A percentile compares a stretch with the other conserved stretches of the same genome.
phyloP scores from a whole-genome alignment of 1,140 invertebrate genomes.

The Chironomus striatipennis region DNA sequence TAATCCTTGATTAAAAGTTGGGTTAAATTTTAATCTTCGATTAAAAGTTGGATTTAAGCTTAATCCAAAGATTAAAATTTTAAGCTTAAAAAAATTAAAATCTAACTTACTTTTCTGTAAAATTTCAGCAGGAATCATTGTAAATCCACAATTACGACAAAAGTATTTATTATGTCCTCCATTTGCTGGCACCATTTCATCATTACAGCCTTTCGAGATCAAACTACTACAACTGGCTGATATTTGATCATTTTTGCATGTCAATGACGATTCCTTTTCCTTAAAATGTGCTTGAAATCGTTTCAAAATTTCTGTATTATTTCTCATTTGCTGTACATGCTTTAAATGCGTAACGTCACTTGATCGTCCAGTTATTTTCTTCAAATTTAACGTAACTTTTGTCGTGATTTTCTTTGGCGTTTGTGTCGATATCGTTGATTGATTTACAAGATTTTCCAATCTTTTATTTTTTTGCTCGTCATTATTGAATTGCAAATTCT shows the following conservation, averaged over 20 bases:
- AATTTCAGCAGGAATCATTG: slow-evolving; percentile 12
- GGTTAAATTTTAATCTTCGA: no score
- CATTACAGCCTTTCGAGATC: neutral
- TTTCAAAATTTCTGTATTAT: neutral
- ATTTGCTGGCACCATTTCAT: neutral
- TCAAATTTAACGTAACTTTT: slow-evolving; percentile 21
- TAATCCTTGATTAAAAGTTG: no score
- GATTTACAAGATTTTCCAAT: neutral
- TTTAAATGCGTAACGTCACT: neutral
- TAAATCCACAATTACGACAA: slow-evolving; percentile 16
- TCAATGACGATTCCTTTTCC: neutral
- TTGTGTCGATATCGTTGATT: neutral
- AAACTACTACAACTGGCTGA: neutral
- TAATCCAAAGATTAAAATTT: no score
- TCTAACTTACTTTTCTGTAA: neutral
- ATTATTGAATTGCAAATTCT: neutral
- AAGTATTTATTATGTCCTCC: neutral
- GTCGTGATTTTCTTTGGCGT: slow-evolving; percentile 22
- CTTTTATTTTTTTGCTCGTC: neutral
- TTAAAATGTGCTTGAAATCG: neutral
- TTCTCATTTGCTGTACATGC: neutral
- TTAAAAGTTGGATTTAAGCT: no score
- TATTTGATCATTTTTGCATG: neutral
- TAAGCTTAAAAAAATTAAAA: no score
- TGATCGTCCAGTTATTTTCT: slow-evolving; percentile 18